A percentile compares a stretch with the other conserved stretches of the same genome.
Conservation (phyloP, 2,113 vertebrate genomes). For the Ovibos moschatus region DNA sequence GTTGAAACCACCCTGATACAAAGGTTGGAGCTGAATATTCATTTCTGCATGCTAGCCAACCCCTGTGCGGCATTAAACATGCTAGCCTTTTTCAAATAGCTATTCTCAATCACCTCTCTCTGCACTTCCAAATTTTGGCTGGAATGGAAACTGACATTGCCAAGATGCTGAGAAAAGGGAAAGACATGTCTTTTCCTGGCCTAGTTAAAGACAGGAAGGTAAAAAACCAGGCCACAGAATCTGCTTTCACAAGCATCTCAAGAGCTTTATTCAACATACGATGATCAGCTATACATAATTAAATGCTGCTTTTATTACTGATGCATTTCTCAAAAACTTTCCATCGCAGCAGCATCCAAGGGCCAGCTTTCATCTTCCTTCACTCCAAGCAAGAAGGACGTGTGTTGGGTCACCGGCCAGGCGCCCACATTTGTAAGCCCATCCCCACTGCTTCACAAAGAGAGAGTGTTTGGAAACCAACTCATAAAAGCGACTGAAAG, state of each 20-base stretch:
- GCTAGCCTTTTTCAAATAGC: not conserved
- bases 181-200: not conserved
- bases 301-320: not conserved
- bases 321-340: not conserved
- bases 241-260: not conserved
- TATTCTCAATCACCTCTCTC: not conserved
- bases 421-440: not conserved
- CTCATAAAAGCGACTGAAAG: not conserved
- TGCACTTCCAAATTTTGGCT: not conserved
- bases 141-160: not conserved
- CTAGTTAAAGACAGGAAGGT: not conserved
- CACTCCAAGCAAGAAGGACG: not conserved
- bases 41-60: not conserved
- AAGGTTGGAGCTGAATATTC: not conserved
- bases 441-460: not conserved
- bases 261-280: not conserved
- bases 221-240: not conserved
- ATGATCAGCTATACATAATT: not conserved
- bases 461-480: not conserved
- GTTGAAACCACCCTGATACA: not conserved
- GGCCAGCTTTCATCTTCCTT: not conserved
- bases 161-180: conserved; percentile 1
- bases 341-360: not conserved
- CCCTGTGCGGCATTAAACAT: not conserved
- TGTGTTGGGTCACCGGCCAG: not conserved